Conservation (phyloP, 2,888 invertebrate species). For the Dicranocentrus wangi region DNA sequence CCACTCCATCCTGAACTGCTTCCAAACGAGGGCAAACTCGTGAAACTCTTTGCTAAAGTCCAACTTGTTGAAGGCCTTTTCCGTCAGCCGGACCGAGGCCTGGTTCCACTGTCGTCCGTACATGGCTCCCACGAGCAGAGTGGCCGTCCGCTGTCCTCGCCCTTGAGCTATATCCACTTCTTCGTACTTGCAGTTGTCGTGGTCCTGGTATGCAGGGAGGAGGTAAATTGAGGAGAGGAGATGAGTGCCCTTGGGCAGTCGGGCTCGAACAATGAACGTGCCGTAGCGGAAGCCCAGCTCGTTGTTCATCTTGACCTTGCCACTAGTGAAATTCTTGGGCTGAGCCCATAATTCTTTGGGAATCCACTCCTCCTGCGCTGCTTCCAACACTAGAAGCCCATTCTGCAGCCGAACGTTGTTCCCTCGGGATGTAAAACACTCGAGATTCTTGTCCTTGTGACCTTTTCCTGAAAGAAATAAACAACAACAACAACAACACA, state of each 20-base stretch:
- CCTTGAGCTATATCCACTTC: slow-evolving; percentile 69
- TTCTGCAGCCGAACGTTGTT: slow-evolving; percentile 57
- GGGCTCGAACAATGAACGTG: slow-evolving; percentile 67
- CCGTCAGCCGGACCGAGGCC: slow-evolving; percentile 45
- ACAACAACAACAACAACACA: neutral
- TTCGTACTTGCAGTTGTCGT: slow-evolving; percentile 71
- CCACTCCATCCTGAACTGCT: slow-evolving; percentile 69
- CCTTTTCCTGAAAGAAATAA: slow-evolving; percentile 57
- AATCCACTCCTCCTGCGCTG: slow-evolving; percentile 51
- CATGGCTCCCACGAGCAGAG: slow-evolving; percentile 64
- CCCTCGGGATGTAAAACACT: slow-evolving; percentile 65
- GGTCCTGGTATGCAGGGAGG: slow-evolving; percentile 67
- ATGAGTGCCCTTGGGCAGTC: slow-evolving; percentile 68
- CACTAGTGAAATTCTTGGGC: slow-evolving; percentile 67
- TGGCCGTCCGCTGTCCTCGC: slow-evolving; percentile 68
- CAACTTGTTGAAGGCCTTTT: slow-evolving; percentile 62
- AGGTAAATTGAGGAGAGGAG: slow-evolving; percentile 69
- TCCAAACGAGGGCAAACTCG: slow-evolving; percentile 70
- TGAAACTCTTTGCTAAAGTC: slow-evolving; percentile 69
- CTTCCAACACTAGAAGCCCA: slow-evolving; percentile 52
- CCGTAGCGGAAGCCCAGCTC: slow-evolving; percentile 64
- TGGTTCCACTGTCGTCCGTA: slow-evolving; percentile 65
- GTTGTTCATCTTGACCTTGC: slow-evolving; percentile 55
- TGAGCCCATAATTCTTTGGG: slow-evolving; percentile 59
- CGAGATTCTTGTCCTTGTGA: slow-evolving; percentile 59